These are phyloP conservation scores for Hemibagrus wyckioides DNA, from an alignment of 2,113 vertebrate genomes.

Conservation along the genomic window DNA sequence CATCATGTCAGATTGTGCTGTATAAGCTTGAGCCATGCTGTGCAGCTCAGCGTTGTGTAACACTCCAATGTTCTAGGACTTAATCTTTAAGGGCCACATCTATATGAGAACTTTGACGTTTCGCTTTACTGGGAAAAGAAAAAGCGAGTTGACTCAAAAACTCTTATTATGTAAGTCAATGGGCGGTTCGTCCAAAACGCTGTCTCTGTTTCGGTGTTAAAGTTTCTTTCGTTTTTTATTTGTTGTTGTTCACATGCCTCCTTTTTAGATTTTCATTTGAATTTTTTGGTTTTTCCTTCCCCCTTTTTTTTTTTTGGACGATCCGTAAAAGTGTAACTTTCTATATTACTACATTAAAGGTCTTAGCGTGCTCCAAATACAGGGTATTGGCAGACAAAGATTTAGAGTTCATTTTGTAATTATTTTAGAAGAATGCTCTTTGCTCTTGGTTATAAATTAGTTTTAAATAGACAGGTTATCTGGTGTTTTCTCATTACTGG, in stretches of 20 bases:
- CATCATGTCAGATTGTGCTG: not conserved
- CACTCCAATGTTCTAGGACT: not conserved
- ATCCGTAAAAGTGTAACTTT: too few species aligned
- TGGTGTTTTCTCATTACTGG: not conserved
- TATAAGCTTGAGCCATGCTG: not conserved
- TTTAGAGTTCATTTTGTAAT: too few species aligned
- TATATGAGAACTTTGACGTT: not conserved
- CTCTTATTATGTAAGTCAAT: not conserved
- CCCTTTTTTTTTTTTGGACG: not conserved
- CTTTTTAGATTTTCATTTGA: not conserved
- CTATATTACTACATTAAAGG: too few species aligned
- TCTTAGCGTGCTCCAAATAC: too few species aligned
- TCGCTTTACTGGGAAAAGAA: not conserved
- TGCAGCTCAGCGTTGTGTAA: not conserved
- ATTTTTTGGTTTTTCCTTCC: not conserved
- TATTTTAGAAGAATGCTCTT: not conserved
- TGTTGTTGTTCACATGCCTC: not conserved
- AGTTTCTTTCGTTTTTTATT: not conserved
- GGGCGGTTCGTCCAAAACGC: not conserved
- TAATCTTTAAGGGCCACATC: not conserved
- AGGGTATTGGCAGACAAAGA: too few species aligned
- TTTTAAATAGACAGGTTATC: not conserved
- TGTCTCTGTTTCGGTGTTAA: not conserved
- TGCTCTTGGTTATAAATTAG: too few species aligned
- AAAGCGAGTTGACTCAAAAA: not conserved